Conservation (phyloP, 2,888 invertebrate genomes). For the Lasioglossum calceatum region DNA sequence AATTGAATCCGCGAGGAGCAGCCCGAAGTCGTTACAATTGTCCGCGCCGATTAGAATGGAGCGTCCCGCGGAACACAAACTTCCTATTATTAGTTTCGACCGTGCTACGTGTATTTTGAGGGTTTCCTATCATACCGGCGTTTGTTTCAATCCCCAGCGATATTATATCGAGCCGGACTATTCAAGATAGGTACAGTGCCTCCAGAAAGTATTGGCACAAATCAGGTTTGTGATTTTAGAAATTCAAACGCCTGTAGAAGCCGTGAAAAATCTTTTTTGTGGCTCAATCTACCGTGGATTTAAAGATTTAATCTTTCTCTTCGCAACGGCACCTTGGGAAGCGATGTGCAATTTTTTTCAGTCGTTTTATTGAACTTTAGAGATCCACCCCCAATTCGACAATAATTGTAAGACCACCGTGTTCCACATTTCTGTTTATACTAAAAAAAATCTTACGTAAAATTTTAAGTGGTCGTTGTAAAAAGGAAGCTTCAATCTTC, state of each 20-base stretch:
- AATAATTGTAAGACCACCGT: not conserved
- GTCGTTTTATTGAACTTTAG: not conserved
- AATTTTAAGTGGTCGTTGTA: not conserved
- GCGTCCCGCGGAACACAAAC: not conserved
- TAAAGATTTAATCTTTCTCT: not conserved
- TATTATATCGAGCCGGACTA: not conserved
- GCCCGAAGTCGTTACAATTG: not conserved
- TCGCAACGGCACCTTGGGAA: not conserved
- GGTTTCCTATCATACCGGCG: not conserved
- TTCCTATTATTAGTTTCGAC: conserved; percentile 1
- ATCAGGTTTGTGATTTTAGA: not conserved
- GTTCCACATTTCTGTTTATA: no score
- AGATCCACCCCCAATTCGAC: no score
- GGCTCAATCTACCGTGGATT: not conserved
- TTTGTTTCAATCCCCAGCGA: not conserved
- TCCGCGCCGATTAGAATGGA: not conserved
- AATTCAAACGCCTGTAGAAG: not conserved
- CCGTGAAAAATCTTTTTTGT: not conserved
- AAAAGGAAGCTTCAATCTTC: not conserved
- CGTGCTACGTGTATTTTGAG: not conserved
- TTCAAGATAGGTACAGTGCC: not conserved
- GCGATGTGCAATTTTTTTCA: not conserved
- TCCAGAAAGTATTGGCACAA: not conserved
- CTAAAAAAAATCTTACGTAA: not conserved
- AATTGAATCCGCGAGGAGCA: not conserved